A percentile compares a stretch with the other conserved stretches of the same genome.
Conservation (phyloP, 2,113 vertebrate species). For the Pachycephala philippinensis region DNA sequence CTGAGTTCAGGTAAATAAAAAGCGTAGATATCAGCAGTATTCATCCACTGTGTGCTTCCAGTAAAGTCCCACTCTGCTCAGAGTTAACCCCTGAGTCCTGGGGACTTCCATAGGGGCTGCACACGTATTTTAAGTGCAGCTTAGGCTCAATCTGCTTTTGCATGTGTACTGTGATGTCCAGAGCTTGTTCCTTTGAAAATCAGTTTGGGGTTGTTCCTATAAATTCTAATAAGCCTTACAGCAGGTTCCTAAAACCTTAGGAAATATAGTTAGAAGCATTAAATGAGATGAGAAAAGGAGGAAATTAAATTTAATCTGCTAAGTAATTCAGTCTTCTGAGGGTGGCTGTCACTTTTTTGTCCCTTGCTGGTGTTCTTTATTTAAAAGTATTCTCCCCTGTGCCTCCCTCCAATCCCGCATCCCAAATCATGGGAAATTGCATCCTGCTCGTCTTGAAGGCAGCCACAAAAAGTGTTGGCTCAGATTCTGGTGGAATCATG, state of each 20-base stretch:
- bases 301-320: not conserved
- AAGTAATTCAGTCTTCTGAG: not conserved
- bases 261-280: not conserved
- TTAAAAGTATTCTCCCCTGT: not conserved
- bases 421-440: not conserved
- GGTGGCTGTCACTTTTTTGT: not conserved
- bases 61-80: not conserved
- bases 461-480: not conserved
- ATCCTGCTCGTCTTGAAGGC: not conserved
- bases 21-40: accelerated
- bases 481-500: not conserved
- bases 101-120: not conserved
- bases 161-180: not conserved
- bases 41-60: not conserved
- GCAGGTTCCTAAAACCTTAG: not conserved
- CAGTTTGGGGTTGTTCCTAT: not conserved
- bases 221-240: not conserved
- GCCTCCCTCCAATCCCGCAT: not conserved
- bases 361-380: not conserved
- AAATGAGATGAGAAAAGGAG: not conserved
- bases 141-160: not conserved
- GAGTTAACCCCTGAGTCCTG: not conserved
- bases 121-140: not conserved
- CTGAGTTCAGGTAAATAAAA: not conserved
- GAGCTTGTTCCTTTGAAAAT: not conserved